Percentiles rank a stretch among this genome's conserved stretches.
These are phyloP conservation scores for Myotis pilosus DNA, from an alignment of 2,797 vertebrate genomes.

Conservation along the genomic window DNA sequence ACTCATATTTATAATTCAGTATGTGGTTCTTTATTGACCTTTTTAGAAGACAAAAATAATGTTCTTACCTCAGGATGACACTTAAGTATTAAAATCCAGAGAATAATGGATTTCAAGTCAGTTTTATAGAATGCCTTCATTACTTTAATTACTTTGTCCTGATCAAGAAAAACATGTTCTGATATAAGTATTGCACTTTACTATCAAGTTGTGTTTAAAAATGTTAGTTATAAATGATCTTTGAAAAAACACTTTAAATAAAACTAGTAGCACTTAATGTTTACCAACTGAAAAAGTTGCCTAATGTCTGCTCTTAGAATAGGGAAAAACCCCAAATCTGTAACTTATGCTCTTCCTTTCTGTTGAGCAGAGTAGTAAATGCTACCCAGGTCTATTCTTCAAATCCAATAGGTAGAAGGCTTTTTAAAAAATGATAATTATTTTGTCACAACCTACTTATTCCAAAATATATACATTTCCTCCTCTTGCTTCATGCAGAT, in stretches of 20 bases:
- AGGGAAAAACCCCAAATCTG: not conserved
- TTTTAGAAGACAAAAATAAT: slow-evolving; percentile 14
- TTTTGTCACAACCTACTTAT: not conserved
- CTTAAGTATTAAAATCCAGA: not conserved
- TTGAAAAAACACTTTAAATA: not conserved
- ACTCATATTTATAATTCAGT: not conserved
- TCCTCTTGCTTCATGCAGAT: not conserved
- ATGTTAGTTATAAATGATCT: not conserved
- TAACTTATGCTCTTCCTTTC: not conserved
- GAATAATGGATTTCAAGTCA: not conserved
- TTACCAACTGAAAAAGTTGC: not conserved
- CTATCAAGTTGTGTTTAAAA: not conserved
- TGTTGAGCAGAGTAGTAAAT: not conserved
- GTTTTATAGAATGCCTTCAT: not conserved
- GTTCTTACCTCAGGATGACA: not conserved
- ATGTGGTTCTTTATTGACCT: not conserved
- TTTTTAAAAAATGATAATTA: not conserved
- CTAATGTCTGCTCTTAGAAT: not conserved
- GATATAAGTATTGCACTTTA: not conserved
- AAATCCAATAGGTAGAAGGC: not conserved
- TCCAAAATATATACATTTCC: slow-evolving; percentile 25
- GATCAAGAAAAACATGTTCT: not conserved
- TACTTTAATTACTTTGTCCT: not conserved
- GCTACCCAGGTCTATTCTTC: not conserved
- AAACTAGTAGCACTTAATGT: not conserved